Conservation (phyloP, 2,888 invertebrate genomes). For the Clusia tigrina region DNA sequence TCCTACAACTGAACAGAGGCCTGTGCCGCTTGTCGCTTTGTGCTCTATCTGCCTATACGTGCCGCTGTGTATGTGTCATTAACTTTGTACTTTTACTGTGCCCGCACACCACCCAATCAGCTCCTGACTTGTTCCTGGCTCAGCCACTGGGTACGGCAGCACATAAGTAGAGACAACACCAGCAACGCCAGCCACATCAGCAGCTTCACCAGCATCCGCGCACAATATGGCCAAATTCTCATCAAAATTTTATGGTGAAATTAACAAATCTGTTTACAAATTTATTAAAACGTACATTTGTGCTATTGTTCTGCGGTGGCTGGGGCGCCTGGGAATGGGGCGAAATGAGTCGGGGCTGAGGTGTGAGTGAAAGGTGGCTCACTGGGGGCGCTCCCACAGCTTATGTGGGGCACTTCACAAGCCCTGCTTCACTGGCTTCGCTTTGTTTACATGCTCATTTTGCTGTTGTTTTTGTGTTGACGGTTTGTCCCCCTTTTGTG, state of each 20-base stretch:
- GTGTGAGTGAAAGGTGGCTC: no score
- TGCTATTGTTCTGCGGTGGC: conserved; percentile 26
- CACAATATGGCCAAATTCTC: conserved; percentile 60
- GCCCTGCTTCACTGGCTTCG: no score
- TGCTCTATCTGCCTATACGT: conserved; percentile 13
- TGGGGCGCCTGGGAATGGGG: not conserved
- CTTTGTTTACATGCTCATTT: no score
- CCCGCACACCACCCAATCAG: conserved; percentile 52
- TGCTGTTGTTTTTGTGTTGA: no score
- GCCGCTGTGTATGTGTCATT: conserved; percentile 42
- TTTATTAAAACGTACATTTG: conserved; percentile 62
- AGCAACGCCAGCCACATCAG: conserved; percentile 1
- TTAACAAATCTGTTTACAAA: conserved; percentile 66
- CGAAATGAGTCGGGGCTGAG: no score
- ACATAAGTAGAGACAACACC: conserved; percentile 16
- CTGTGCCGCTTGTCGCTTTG: no score
- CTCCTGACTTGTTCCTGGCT: no score
- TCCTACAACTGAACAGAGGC: no score
- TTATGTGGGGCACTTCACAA: no score
- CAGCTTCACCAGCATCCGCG: conserved; percentile 19
- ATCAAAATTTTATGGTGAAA: conserved; percentile 64
- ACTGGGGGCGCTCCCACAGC: no score
- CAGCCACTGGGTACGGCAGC: conserved; percentile 26
- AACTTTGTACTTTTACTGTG: conserved; percentile 56
- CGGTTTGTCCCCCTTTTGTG: no score